Evolutionary conservation across 2,797 vertebrate species (phyloP), one percentile per base, ranked within the genome.

Genomic region (Smutsia temminckii): DNA sequence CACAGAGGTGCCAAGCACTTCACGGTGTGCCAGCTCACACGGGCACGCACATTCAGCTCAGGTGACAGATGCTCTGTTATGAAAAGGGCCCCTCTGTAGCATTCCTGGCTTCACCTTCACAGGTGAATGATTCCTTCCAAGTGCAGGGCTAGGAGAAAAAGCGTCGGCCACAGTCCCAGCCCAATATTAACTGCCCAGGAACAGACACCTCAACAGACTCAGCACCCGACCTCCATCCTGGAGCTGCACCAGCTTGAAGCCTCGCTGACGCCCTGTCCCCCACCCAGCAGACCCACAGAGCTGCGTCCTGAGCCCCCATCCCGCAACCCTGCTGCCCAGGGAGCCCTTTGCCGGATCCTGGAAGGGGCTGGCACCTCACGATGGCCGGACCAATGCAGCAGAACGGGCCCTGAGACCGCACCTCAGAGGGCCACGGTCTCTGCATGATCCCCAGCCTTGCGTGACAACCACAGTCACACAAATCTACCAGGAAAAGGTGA

Each of bases 211-310:
- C 34, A 1, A 0, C 29, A 11, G 16, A 6, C 21, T 3, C 63
- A 9, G 61, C 16, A 2, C 1, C 66, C n/a, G n/a, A n/a, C n/a
- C n/a, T n/a, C 14, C 3, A 3, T 2, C 11, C 1, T 0, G 11
- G 27, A n/a, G 75, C n/a, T 17, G 8, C 46, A 14, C 57, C 8
- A 42, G 32, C 10, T 5, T 8, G 25, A 46, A 46, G 46, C 46
- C 46, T 10, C 46, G 46, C 46, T 46, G 46, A 10, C 10, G 8
- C 59, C 59, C 57, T 6, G 18, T 20, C 42, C 16, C 32, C 40
- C 40, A 17, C 17, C 40, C 13, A 34, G 13, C 13, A 40, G 66
- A 12, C 66, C 34, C 34, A 10, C 5, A 16, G 23, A 16, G 20
- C 3, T 1, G 14, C 69, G 16, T 59, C 69, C 40, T 68, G 18